Evolutionary conservation across 2,113 vertebrate genomes (phyloP).

Genomic region (Macheiramphus alcinus): DNA sequence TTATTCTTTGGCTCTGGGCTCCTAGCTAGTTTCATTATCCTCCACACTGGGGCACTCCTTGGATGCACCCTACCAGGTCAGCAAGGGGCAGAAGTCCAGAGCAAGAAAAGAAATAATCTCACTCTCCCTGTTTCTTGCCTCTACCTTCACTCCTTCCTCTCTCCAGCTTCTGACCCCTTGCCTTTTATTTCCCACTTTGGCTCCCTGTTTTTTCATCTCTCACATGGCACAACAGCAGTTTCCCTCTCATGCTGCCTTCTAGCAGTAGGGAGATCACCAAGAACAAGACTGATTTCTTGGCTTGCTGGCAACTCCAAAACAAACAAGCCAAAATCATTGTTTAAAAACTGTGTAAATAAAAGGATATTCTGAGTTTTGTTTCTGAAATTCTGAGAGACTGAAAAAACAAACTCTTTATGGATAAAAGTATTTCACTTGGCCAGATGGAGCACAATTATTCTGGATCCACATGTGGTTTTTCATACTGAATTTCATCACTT

Average conservation of each 20-base stretch:
- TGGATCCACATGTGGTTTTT: not conserved
- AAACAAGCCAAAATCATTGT: conserved; percentile 6
- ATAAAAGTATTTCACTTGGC: conserved; percentile 15
- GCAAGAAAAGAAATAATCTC: not conserved
- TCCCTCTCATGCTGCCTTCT: not conserved
- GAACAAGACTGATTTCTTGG: not conserved
- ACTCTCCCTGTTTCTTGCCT: not conserved
- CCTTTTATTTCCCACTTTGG: not conserved
- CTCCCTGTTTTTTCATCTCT: not conserved
- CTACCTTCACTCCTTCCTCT: not conserved
- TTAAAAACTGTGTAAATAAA: conserved; percentile 20
- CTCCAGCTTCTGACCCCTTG: not conserved
- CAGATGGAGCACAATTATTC: not conserved
- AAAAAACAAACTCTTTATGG: conserved; percentile 19
- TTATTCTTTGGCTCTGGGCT: not conserved
- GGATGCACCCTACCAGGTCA: not conserved
- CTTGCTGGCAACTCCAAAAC: not conserved
- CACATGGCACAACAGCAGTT: not conserved
- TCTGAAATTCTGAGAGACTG: conserved; percentile 1
- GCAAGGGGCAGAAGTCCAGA: not conserved
- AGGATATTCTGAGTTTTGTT: not conserved
- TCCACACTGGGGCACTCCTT: not conserved
- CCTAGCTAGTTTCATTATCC: not conserved
- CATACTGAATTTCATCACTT: conserved; percentile 30
- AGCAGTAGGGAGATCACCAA: not conserved